Conservation (phyloP, 2,797 vertebrate species). For the Neosalanx taihuensis region DNA sequence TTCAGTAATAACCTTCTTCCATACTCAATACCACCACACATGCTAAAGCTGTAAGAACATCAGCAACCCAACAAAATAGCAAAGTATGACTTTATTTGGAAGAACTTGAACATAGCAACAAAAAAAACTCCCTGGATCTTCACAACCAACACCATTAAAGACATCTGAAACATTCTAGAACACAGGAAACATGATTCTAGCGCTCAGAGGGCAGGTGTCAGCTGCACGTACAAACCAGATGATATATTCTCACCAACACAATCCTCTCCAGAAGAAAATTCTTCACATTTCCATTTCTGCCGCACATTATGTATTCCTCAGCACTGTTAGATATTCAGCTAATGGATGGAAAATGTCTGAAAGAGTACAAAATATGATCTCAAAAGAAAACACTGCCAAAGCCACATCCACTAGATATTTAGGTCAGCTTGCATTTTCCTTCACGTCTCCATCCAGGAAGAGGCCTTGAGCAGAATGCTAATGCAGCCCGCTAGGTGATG, state of each 20-base stretch:
- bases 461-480: slow-evolving; percentile 19
- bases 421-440: slow-evolving; percentile 20
- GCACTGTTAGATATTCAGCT: neutral
- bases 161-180: neutral
- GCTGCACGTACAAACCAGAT: too few relatives aligned
- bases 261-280: too few relatives aligned
- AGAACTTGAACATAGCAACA: neutral
- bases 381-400: neutral
- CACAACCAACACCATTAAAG: neutral
- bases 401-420: neutral
- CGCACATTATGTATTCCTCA: too few relatives aligned
- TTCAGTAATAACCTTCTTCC: neutral
- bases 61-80: neutral
- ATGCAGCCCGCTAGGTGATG: slow-evolving; percentile 38
- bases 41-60: neutral
- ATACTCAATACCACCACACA: neutral
- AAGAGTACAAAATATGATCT: neutral
- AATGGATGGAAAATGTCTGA: neutral
- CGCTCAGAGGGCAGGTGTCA: too few relatives aligned
- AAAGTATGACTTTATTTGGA: neutral
- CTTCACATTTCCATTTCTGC: too few relatives aligned
- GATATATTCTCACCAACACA: too few relatives aligned
- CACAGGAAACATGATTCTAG: too few relatives aligned
- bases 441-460: slow-evolving; percentile 29
- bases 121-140: neutral